Evolutionary conservation across 2,888 invertebrate species (phyloP).

Genomic region (Torymus tubicola): DNA sequence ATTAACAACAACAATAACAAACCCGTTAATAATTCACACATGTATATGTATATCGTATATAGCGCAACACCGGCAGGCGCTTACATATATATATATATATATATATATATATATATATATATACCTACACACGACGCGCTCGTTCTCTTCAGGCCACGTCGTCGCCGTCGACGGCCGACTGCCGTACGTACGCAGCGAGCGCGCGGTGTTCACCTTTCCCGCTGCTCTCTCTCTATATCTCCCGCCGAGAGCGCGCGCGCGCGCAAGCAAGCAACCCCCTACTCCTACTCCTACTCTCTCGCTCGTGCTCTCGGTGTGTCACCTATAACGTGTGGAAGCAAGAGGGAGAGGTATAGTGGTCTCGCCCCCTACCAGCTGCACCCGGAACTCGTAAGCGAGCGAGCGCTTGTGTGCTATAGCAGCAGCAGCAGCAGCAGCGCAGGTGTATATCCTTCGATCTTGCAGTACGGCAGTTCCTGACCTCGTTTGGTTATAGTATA

Average conservation of each 20-base stretch:
- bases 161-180: constrained; percentile 38
- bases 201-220: constrained; percentile 22
- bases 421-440: constrained; percentile 25
- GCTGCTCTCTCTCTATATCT: neutral
- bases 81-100: too few species aligned
- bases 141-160: neutral
- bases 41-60: too few species aligned
- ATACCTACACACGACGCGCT: too few species aligned
- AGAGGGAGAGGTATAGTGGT: too few species aligned
- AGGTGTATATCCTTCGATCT: constrained; percentile 22
- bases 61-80: too few species aligned
- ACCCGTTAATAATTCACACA: too few species aligned
- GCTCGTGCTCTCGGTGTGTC: too few species aligned
- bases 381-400: too few species aligned
- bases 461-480: constrained; percentile 36
- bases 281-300: too few species aligned
- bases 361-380: constrained; percentile 24
- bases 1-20: too few species aligned
- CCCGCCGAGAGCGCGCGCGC: neutral
- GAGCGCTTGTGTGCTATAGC: neutral
- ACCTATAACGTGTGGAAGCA: too few species aligned
- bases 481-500: constrained; percentile 18
- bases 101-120: too few species aligned
- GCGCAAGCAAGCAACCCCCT: neutral
- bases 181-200: neutral